Percentiles rank a stretch among this genome's conserved stretches.
Conservation (phyloP, 2,113 vertebrate genomes). For the Laterallus jamaicensis region DNA sequence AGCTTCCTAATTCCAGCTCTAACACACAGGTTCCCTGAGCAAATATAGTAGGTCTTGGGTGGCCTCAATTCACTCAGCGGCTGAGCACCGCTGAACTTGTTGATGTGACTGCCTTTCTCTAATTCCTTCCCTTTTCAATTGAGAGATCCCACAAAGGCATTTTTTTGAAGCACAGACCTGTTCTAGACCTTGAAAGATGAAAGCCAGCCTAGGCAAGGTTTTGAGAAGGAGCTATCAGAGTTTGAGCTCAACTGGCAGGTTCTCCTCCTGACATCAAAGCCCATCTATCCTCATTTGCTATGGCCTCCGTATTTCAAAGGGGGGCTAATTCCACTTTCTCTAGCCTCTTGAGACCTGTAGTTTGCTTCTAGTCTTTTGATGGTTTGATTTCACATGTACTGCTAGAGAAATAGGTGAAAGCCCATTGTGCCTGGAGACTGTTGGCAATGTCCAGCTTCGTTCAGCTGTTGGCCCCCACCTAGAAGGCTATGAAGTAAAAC, state of each 20-base stretch:
- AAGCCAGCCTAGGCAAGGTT: neutral
- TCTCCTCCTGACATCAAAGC: constrained; percentile 19
- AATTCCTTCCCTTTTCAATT: neutral
- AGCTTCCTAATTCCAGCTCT: neutral
- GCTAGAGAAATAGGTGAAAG: neutral
- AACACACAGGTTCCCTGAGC: accelerated
- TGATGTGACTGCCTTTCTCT: neutral
- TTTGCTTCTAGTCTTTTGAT: neutral
- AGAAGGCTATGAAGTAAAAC: neutral
- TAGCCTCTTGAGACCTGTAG: neutral
- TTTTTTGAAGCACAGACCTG: neutral
- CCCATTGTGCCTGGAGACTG: neutral
- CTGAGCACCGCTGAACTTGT: neutral
- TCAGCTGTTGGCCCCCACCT: neutral
- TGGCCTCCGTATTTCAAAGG: neutral
- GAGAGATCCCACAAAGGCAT: neutral
- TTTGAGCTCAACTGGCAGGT: neutral
- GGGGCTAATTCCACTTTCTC: neutral
- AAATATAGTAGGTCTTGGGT: neutral
- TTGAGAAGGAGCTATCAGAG: neutral
- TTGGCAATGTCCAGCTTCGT: neutral
- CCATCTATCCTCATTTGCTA: neutral
- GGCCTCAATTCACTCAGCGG: neutral
- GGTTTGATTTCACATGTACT: neutral
- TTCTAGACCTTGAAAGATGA: neutral